Evolutionary conservation across 64 coral and sea anemone species (phyloP), one percentile per base, ranked within the genome.

Genomic region (Stichodactyla mertensii): DNA sequence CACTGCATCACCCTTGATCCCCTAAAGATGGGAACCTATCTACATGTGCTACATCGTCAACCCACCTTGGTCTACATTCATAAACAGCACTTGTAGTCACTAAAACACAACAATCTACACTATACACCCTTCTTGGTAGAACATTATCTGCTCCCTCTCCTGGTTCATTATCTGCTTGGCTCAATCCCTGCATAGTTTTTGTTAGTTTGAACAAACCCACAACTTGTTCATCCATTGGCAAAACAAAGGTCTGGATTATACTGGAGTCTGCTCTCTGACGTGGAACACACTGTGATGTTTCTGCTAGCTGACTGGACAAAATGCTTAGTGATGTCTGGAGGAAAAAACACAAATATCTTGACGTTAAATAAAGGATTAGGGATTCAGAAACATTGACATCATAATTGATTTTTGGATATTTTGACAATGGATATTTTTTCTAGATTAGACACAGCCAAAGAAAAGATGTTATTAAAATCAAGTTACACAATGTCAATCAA

Each of bases 221-320:
- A 54, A 94, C 83, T 77, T 61, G 67, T 70, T 98, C 95, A 54
- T 88, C 87, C 82, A 87, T 28, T 7, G 95, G 95, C 6, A 98
- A 70, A 36, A 52, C 4, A 57, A 98, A 98, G 2, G 87, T 91
- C 18, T 98, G 92, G 51, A 98, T 98, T 77, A 93, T 88, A 77
- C 95, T 98, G 18, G 92, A 91, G 7, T 91, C 91, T 81, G 67
- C 69, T 64, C 78, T 86, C 55, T 89, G 78, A 77, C 82, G 91
- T 80, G 92, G 84, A 22, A 87, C 62, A 52, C 89, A 67, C 18
- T 89, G 24, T 22, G 89, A 93, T 26, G 95, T 98, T 69, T 98
- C 95, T 10, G 95, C 95, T 27, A 98, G 85, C 74, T 98, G 95
- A 89, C 95, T 98, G 52, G 95, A 94, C 0, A 92, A 87, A 28